phyloP scores from a whole-genome alignment of 2,113 vertebrate genomes.

The Danionella cerebrum region DNA sequence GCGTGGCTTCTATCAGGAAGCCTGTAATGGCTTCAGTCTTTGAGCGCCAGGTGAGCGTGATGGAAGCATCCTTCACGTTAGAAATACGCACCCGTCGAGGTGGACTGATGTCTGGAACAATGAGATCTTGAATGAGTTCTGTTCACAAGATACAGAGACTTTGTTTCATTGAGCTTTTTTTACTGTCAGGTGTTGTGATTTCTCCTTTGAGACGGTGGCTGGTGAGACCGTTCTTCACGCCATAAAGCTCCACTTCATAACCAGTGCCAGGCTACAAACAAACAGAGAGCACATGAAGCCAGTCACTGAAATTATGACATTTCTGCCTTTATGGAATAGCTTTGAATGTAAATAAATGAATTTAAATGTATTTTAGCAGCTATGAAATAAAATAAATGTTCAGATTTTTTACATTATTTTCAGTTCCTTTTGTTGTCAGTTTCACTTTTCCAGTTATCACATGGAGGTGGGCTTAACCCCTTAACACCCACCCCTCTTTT shows the following conservation, averaged over 20 bases:
- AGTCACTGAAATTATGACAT: neutral
- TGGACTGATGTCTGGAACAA: constrained; percentile 77
- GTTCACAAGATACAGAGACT: neutral
- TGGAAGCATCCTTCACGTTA: constrained; percentile 80
- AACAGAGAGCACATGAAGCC: neutral
- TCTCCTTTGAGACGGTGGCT: constrained; percentile 80
- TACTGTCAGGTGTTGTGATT: constrained; percentile 82
- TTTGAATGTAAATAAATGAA: no score
- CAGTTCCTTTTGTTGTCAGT: no score
- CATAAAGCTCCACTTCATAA: constrained; percentile 86
- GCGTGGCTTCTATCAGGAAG: constrained; percentile 80
- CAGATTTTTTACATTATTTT: no score
- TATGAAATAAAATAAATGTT: no score
- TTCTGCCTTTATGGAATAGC: neutral
- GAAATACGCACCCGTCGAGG: constrained; percentile 84
- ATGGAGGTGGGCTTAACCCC: no score
- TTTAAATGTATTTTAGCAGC: no score
- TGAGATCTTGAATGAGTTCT: neutral
- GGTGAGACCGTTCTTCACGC: constrained; percentile 84
- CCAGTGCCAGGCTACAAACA: constrained; percentile 77
- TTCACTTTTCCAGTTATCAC: no score
- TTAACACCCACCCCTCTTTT: no score
- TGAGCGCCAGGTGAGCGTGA: constrained; percentile 87
- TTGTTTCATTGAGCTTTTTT: constrained; percentile 33
- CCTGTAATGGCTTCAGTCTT: constrained; percentile 87